Base-by-base conservation (phyloP, 2,797 vertebrate species). In the Yasuhikotakia modesta region DNA sequence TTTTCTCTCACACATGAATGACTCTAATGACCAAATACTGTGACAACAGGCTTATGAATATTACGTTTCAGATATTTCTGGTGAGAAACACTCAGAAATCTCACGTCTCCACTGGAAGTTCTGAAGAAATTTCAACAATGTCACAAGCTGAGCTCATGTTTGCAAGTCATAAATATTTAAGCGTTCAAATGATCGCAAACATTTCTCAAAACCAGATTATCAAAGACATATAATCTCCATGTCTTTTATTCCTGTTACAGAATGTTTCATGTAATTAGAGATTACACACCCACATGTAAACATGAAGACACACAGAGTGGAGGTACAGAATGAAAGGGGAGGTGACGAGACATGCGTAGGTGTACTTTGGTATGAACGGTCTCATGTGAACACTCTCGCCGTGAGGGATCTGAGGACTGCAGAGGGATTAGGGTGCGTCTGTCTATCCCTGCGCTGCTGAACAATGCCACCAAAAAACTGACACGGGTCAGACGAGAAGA, bases 321-420 rank as follows among this genome's bases (percentile, higher is more conserved):
- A 81, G 69, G 22, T 67, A 71, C 66, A 82, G 81, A 86, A 73
- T 81, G 79, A 79, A 80, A 82, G 69, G 90, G 85, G 87, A 90
- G 86, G 89, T 84, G 87, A 91, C 91, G 83, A 85, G 87, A 87
- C 86, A 89, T 90, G 90, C 87, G 92, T 93, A 92, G 92, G 90
- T 89, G 92, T 90, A 91, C 88, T 91, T 90, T 91, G 90, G 92
- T 91, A 93, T 94, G 93, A 90, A 88, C 88, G 79, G 79, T 87
- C 87, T 88, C 87, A 85, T 89, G 90, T 92, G 90, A 92, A 92
- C 88, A 88, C 87, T 89, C 90, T 87, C 85, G 80, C 81, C 77
- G 60, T 76, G 80, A 82, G 61, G 70, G 81, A 84, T 84, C 79
- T 78, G 85, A 84, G 87, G 85, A 83, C 85, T 74, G 73, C 75